A percentile compares a stretch with the other conserved stretches of the same genome.
Conservation (phyloP, 2,113 vertebrate species). For the Chamaea fasciata region DNA sequence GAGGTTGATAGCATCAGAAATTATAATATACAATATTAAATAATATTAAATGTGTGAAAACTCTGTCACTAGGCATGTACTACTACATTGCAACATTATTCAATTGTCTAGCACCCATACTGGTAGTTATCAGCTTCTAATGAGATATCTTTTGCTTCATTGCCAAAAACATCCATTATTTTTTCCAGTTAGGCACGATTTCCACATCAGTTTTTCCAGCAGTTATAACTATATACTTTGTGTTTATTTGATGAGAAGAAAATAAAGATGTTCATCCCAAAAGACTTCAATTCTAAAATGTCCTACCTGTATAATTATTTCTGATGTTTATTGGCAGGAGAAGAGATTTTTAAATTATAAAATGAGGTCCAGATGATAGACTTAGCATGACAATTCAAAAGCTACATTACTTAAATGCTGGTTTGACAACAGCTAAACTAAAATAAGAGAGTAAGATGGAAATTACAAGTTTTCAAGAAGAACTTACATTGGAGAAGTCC, state of each 20-base stretch:
- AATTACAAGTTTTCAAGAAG: not conserved
- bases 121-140: not conserved
- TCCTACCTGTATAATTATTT: not conserved
- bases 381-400: not conserved
- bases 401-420: not conserved
- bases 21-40: not conserved
- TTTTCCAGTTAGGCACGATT: not conserved
- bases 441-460: not conserved
- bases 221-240: not conserved
- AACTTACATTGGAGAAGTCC: not conserved
- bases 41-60: not conserved
- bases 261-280: not conserved
- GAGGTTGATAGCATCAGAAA: not conserved
- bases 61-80: not conserved
- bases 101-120: not conserved
- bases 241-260: not conserved
- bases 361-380: not conserved
- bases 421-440: not conserved
- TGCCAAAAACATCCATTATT: not conserved
- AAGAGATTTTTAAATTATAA: not conserved
- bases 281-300: accelerated
- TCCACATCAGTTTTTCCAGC: not conserved
- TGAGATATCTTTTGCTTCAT: not conserved
- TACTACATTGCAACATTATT: not conserved
- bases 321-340: not conserved